Evolutionary conservation across 2,797 vertebrate species (phyloP), one percentile per base, ranked within the genome.

Genomic region (Holocentrus rufus): DNA sequence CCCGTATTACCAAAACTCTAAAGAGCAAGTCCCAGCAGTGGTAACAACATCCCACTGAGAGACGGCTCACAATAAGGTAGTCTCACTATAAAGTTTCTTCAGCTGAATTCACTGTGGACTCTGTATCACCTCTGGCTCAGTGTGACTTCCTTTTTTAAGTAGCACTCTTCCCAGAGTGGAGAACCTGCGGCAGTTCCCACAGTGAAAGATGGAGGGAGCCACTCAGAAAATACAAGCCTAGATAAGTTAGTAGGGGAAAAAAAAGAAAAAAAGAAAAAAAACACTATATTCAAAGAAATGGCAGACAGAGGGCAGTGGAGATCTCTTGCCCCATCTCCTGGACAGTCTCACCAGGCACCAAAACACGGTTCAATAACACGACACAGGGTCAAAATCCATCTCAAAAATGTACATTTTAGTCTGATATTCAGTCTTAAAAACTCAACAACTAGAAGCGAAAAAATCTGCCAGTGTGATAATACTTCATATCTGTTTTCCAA

Each of bases 281-380:
- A 23, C 0, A 47, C 10, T 27, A 20, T 1, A 30, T 22, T 5
- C 3, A 42, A 34, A 56, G n/a, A 20, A 17, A 30, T 18, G 13
- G 18, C n/a, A 15, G 27, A 59, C 31, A 13, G 13, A 46, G 13
- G 4, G 42, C 15, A 57, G 50, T 10, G 57, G 65, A 68, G 68
- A 63, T 42, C 76, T 88, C 86, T 87, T 75, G 82, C 87, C 9
- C 93, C 92, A 83, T 74, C 92, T 92, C 23, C 86, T 92, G 92
- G 92, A 64, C 53, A 42, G 23, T 2, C 22, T 10, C 23, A 72
- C 14, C 66, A 70, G 5, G 18, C 60, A 34, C 11, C 20, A 31
- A 6, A 2, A 7, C 1, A 25, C 9, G 13, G 11, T 39, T 1
- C 0, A 0, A 15, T 0, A 52, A 31, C 17, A 5, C n/a, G 42